Base-by-base conservation (phyloP, 1,140 invertebrate species). In the Drosophila sproati region DNA sequence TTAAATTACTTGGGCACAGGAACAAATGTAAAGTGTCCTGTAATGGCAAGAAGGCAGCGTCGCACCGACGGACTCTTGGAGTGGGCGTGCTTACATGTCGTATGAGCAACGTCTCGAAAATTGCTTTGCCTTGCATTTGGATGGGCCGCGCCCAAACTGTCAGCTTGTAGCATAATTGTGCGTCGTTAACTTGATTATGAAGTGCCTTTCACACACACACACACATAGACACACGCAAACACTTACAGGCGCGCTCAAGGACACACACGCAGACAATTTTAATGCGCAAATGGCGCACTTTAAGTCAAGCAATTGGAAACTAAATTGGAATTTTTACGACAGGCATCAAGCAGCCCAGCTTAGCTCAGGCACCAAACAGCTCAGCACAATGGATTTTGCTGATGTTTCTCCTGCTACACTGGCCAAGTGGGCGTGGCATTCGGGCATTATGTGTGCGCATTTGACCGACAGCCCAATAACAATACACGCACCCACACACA, bases 241-340 rank as follows among this genome's bases (percentile, higher is more conserved):
- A 59, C 57, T 61, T 37, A 43, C 10, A 43, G 39, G 39, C 39
- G 39, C 10, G 39, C 39, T 43, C 39, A 43, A 43, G 39, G 39
- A 52, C 54, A 43, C 52, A 43, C 59, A 55, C 64, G 32, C 41
- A 77, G 41, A 73, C 63, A 70, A 48, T 82, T 75, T 71, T 78
- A 75, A 79, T 79, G 77, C 72, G 67, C 74, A 86, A 87, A 82
- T 87, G 80, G 68, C 77, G 83, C 80, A 88, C 85, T 88, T 83
- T 89, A 89, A 88, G 73, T 89, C 85, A 82, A 88, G 85, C 83
- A 88, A 88, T 88, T 88, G 83, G 80, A 88, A 88, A 88, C 83
- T 88, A 88, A 88, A 88, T 88, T 88, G 83, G 83, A 88, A 88
- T 89, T 88, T 88, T 88, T 88, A 88, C 78, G 83, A 88, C 85